A percentile compares a stretch with the other conserved stretches of the same genome.
These are phyloP conservation scores for Stichodactyla helianthus DNA, from an alignment of 64 coral and sea anemone species.

Conservation along the genomic window DNA sequence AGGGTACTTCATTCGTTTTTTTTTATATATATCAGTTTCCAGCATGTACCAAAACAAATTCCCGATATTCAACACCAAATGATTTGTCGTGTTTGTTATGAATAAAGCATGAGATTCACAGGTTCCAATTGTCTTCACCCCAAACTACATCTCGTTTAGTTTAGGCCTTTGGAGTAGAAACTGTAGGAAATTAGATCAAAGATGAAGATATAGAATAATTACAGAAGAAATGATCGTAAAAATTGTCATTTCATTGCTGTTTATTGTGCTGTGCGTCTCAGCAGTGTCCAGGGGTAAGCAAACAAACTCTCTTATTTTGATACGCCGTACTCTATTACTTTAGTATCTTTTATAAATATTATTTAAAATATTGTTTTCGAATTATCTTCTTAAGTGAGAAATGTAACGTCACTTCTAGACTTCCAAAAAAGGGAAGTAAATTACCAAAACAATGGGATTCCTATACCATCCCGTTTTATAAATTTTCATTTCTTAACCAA, in stretches of 20 bases:
- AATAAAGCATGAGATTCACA: background rate
- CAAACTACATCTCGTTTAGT: background rate
- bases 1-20: no score
- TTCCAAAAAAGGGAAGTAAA: no score
- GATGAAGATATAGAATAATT: background rate
- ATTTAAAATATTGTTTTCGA: no score
- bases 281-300: background rate
- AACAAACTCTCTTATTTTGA: background rate
- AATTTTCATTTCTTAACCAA: no score
- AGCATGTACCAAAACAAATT: background rate
- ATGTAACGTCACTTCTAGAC: no score
- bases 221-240: background rate
- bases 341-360: background rate
- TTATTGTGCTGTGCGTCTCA: background rate
- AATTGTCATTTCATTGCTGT: background rate
- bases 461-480: no score
- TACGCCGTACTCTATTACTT: background rate
- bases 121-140: background rate
- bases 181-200: background rate
- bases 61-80: background rate
- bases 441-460: no score
- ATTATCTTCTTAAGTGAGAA: no score
- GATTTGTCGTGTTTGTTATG: background rate
- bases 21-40: background rate
- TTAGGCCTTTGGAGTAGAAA: background rate